Conservation (phyloP, 2,888 invertebrate species). For the Pheosia tremula region DNA sequence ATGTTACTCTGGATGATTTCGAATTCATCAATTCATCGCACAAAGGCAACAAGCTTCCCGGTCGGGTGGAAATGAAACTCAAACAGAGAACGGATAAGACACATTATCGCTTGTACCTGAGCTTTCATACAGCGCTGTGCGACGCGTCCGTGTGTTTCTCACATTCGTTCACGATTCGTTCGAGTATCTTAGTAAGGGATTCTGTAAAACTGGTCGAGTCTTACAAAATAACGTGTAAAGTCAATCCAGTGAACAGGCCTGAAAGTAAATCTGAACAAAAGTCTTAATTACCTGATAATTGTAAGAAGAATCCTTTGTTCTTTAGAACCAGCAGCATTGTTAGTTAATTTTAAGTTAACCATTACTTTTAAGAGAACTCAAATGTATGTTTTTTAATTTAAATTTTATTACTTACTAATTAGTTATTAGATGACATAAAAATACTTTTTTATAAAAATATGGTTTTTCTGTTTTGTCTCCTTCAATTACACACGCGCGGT, state of each 20-base stretch:
- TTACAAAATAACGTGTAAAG: slow-evolving; percentile 78
- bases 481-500: not conserved
- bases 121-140: slow-evolving; percentile 74
- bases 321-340: slow-evolving; percentile 20
- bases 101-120: slow-evolving; percentile 74
- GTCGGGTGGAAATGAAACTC: slow-evolving; percentile 76
- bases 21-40: slow-evolving; percentile 66
- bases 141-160: slow-evolving; percentile 68
- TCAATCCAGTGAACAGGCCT: slow-evolving; percentile 69
- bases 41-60: slow-evolving; percentile 70
- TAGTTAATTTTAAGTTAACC: slow-evolving; percentile 38
- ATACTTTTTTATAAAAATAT: slow-evolving; percentile 18
- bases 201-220: slow-evolving; percentile 78
- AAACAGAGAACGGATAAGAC: slow-evolving; percentile 72
- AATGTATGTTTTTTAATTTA: slow-evolving; percentile 30
- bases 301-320: slow-evolving; percentile 21
- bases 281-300: slow-evolving; percentile 2
- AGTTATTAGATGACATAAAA: slow-evolving; percentile 24
- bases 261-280: slow-evolving; percentile 19
- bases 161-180: slow-evolving; percentile 72
- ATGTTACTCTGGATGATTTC: slow-evolving; percentile 72
- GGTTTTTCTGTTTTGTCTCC: not conserved
- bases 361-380: slow-evolving; percentile 41
- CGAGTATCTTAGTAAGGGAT: slow-evolving; percentile 73
- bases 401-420: slow-evolving; percentile 20